Base-by-base conservation (phyloP, 2,113 vertebrate species). In the Leptosomus discolor region DNA sequence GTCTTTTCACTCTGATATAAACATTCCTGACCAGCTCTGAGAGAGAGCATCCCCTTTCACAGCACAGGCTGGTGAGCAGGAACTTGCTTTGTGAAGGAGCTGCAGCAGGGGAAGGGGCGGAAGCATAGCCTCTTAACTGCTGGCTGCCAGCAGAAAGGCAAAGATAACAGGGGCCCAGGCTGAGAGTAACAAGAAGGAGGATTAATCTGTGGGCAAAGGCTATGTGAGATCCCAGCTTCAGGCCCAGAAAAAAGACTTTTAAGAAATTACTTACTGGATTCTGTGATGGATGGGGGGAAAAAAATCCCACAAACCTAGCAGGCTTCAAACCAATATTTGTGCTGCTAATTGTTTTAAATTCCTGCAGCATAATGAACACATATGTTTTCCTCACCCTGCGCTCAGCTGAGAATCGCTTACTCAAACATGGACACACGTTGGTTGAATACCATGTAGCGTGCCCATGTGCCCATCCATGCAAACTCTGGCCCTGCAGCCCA, bases 341-440 rank as follows among this genome's bases (percentile, higher is more conserved):
- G 20, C 79, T 63, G 61, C 46, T 88, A 26, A 45, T 85, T 68
- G n/a, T 17, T 85, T 67, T 60, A n/a, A 64, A 54, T 58, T 63
- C 48, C 63, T 23, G 21, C 36, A 30, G 57, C 4, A 8, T 22
- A 36, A 89, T 6, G 41, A 79, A 45, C 4, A 0, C 0, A 7
- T 45, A 21, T 2, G 0, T 48, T 60, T 85, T 74, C 32, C 54
- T 79, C 41, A 18, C 30, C 22, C 34, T 18, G 19, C 3, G 2
- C n/a, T 37, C 21, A 5, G 46, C 70, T 50, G 53, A 92, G 75
- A 39, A 22, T 46, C 22, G 1, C 61, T 30, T 24, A 27, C 26
- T 63, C 34, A 46, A 20, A 12, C 26, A 8, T 0, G 2, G 5
- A 30, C 11, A 2, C 0, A 1, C 2, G 2, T 0, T 4, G 32